Evolutionary conservation across 1,140 invertebrate species (phyloP).

Genomic region (Listronotus oregonensis): DNA sequence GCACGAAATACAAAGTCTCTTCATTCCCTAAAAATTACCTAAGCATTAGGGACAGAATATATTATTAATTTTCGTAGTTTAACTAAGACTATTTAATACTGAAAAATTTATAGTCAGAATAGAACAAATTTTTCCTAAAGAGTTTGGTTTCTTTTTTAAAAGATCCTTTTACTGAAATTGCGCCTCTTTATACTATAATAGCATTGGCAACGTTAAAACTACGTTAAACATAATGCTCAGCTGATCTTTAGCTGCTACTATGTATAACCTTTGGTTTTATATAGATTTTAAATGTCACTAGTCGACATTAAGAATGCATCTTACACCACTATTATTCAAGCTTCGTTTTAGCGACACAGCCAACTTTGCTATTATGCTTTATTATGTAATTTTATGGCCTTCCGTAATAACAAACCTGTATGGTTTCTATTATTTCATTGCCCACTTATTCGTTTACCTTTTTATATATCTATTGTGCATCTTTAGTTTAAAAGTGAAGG

Average conservation of each 20-base stretch:
- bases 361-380: slow-evolving; percentile 11
- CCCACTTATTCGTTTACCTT: slow-evolving; percentile 7
- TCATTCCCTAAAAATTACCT: too few relatives aligned
- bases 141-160: too few relatives aligned
- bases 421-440: slow-evolving; percentile 9
- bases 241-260: slow-evolving; percentile 22
- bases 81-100: too few relatives aligned
- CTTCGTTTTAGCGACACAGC: slow-evolving; percentile 19
- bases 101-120: too few relatives aligned
- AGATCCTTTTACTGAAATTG: too few relatives aligned
- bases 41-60: too few relatives aligned
- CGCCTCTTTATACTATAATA: too few relatives aligned
- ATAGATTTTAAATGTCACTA: slow-evolving; percentile 29
- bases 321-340: slow-evolving; percentile 22
- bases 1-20: too few relatives aligned
- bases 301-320: slow-evolving; percentile 31
- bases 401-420: slow-evolving; percentile 11
- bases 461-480: neutral
- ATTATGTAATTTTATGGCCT: slow-evolving; percentile 24
- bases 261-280: slow-evolving; percentile 29
- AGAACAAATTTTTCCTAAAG: too few relatives aligned
- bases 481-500: neutral
- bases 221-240: neutral
- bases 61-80: too few relatives aligned
- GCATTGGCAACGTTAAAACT: too few relatives aligned